Percentiles rank a stretch among this genome's conserved stretches.
These are phyloP conservation scores for Physella acuta DNA, from an alignment of 1,140 invertebrate species.

Conservation along the genomic window DNA sequence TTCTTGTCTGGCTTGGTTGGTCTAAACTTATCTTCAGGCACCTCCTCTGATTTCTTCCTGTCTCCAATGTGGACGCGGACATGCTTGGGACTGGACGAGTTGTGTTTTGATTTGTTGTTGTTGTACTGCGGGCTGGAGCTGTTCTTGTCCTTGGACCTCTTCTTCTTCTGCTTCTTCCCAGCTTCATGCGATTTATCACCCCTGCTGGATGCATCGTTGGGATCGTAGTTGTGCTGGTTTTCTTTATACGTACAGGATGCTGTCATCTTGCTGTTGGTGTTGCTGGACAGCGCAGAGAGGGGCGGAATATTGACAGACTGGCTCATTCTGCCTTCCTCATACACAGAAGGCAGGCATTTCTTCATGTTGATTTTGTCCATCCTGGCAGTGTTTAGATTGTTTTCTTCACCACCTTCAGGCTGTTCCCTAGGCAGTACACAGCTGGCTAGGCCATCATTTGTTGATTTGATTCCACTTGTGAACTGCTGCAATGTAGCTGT, in stretches of 20 bases:
- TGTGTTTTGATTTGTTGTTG: neutral
- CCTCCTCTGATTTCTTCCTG: neutral
- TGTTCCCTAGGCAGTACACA: too few relatives aligned
- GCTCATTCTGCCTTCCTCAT: neutral
- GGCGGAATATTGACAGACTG: constrained; percentile 15
- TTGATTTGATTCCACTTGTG: too few relatives aligned
- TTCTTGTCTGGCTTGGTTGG: constrained; percentile 1
- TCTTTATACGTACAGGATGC: neutral
- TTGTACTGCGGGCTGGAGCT: neutral
- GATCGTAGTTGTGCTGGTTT: neutral
- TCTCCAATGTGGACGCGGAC: neutral
- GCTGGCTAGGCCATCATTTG: too few relatives aligned
- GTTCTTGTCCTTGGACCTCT: constrained; percentile 12
- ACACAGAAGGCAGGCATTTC: constrained; percentile 1
- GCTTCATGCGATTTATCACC: constrained; percentile 4
- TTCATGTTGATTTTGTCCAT: neutral
- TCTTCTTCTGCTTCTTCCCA: constrained; percentile 10
- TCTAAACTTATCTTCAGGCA: neutral
- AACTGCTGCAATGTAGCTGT: too few relatives aligned
- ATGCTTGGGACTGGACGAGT: constrained; percentile 8
- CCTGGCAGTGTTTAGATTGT: too few relatives aligned
- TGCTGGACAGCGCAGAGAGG: neutral
- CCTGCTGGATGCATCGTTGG: neutral
- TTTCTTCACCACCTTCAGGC: too few relatives aligned
- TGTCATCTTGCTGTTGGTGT: neutral